Percentiles rank a stretch among this genome's conserved stretches.
Conservation (phyloP, 1,140 invertebrate species). For the Pygmarrhopalites habei region DNA sequence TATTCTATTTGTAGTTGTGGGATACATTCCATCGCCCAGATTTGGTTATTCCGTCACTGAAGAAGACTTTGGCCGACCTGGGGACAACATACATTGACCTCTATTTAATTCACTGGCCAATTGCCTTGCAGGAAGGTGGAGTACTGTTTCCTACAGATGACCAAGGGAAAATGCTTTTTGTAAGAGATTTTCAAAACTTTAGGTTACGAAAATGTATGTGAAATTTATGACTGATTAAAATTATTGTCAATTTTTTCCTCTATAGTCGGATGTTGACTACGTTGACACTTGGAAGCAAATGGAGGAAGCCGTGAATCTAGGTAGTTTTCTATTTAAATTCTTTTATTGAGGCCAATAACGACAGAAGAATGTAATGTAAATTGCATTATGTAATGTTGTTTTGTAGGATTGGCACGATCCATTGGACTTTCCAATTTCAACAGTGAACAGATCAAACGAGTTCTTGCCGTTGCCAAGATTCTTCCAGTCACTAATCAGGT, state of each 20-base stretch:
- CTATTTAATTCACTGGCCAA: slow-evolving; percentile 76
- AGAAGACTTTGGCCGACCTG: slow-evolving; percentile 59
- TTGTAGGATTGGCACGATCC: slow-evolving; percentile 48
- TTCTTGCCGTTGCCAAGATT: slow-evolving; percentile 51
- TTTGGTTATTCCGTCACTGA: slow-evolving; percentile 55
- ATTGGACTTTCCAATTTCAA: slow-evolving; percentile 81
- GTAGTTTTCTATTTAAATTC: too few species aligned
- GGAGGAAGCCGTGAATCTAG: slow-evolving; percentile 49
- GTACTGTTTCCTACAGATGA: slow-evolving; percentile 46
- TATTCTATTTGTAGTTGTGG: slow-evolving; percentile 67
- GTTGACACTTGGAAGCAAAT: slow-evolving; percentile 55
- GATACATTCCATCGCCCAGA: slow-evolving; percentile 61
- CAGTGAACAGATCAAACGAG: slow-evolving; percentile 57
- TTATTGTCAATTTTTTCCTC: too few species aligned
- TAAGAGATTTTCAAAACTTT: too few species aligned
- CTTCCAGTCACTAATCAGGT: slow-evolving; percentile 47
- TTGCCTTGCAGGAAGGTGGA: slow-evolving; percentile 56
- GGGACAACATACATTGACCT: slow-evolving; percentile 72
- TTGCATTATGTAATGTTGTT: too few species aligned
- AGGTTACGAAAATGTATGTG: too few species aligned
- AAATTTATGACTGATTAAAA: too few species aligned
- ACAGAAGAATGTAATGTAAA: too few species aligned
- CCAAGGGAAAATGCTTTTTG: slow-evolving; percentile 47
- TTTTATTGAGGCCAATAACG: too few species aligned
- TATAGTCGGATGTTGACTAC: slow-evolving; percentile 51